Conservation (phyloP, 2,113 vertebrate genomes). For the Pionites leucogaster region DNA sequence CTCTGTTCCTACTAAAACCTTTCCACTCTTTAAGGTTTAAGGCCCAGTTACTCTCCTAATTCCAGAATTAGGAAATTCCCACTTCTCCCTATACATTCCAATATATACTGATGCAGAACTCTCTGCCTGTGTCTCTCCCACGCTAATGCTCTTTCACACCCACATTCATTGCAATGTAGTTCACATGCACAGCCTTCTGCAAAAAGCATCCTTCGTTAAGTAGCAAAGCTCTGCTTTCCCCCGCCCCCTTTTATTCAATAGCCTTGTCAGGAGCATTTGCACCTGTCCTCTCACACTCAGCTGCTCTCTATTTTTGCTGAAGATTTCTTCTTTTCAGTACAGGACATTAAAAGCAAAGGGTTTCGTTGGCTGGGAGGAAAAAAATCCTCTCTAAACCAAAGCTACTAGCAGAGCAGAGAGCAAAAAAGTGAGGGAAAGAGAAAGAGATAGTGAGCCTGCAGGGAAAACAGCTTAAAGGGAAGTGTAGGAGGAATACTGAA, state of each 20-base stretch:
- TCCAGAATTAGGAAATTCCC: background rate
- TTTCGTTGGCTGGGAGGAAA: background rate
- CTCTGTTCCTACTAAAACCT: background rate
- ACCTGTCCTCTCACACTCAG: background rate
- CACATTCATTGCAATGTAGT: rapidly evolving
- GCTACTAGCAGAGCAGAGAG: background rate
- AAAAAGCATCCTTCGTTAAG: background rate
- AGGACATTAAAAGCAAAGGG: background rate
- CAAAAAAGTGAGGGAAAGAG: background rate
- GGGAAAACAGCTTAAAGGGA: conserved; percentile 26
- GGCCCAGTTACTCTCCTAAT: background rate
- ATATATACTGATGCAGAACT: background rate
- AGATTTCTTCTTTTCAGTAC: background rate
- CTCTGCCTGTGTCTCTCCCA: background rate
- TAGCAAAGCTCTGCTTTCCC: background rate
- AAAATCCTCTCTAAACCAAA: background rate
- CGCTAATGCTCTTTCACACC: background rate
- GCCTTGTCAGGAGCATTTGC: background rate
- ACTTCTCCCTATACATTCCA: background rate
- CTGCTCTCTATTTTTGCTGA: background rate
- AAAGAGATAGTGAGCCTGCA: background rate
- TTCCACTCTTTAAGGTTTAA: background rate
- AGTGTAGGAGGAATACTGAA: conserved; percentile 48
- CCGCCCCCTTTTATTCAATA: background rate
- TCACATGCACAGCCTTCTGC: background rate